Evolutionary conservation across 92 coral and sea anemone species (phyloP), one percentile per base, ranked within the genome.

Genomic region (Pocillopora grandis): DNA sequence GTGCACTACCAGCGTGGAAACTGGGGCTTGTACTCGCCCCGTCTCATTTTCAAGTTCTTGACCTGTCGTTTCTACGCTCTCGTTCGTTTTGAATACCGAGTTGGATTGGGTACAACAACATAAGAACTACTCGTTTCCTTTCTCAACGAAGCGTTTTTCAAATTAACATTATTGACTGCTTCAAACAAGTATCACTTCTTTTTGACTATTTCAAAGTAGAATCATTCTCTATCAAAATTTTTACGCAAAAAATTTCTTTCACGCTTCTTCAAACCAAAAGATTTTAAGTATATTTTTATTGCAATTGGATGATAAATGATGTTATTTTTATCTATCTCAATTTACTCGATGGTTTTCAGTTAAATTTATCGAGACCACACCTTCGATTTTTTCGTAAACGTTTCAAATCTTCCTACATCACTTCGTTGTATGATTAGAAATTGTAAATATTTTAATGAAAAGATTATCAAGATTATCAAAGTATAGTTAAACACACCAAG

Each of bases 391-490:
- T n/a, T 49, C 62, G 66, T 78, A 49, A 78, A 19, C n/a, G n/a
- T 23, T 27, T 4, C 42, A 12, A n/a, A 49, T 57, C 60, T 78
- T 64, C 11, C 13, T 27, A 27, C 72, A 31, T 48, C 37, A 65
- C 17, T 65, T 0, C 18, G 23, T 64, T 62, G 9, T 48, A 62
- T 63, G n/a, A 13, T 77, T 77, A 48, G 60, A 64, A 64, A 48
- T 64, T 78, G 82, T 78, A 78, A 63, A 48, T 78, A 78, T 63
- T 48, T 49, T 62, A 42, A 19, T 61, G 37, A 37, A 11, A 49
- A 79, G 64, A 66, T 66, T 79, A 52, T 66, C n/a, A 49, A 79
- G 64, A 66, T 66, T 79, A 48, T 65, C 63, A n/a, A 48, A 77
- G 61, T 62, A 65, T 60, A 33, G 37, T 56, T 67, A 65, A 23